Percentiles rank a stretch among this genome's conserved stretches.
These are phyloP conservation scores for Lycaon pictus DNA, from an alignment of 2,113 vertebrate genomes.

Conservation along the genomic window DNA sequence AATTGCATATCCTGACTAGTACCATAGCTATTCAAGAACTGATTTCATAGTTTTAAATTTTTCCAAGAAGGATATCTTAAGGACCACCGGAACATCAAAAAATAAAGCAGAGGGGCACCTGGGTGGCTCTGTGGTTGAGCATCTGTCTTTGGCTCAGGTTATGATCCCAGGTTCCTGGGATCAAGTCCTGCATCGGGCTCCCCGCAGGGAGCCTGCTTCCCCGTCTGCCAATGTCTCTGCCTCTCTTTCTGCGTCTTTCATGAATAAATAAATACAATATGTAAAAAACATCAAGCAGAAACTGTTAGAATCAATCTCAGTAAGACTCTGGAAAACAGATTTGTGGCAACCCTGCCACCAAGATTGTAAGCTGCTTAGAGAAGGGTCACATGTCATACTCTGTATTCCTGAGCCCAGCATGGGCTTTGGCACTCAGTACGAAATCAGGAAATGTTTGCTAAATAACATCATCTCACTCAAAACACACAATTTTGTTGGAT, in stretches of 20 bases:
- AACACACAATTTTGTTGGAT: background rate
- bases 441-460: background rate
- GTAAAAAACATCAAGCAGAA: background rate
- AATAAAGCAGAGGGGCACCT: too few relatives aligned
- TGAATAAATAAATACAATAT: too few relatives aligned
- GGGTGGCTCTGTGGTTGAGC: too few relatives aligned
- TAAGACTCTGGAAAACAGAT: background rate
- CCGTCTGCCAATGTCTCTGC: too few relatives aligned
- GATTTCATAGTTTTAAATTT: background rate
- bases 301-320: background rate
- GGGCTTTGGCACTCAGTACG: background rate
- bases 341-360: background rate
- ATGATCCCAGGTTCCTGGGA: too few relatives aligned
- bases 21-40: background rate
- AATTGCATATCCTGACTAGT: background rate
- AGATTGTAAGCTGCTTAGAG: background rate
- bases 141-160: too few relatives aligned
- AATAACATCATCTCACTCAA: background rate
- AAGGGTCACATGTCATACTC: background rate
- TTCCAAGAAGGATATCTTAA: background rate
- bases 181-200: too few relatives aligned
- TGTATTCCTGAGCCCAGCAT: background rate
- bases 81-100: background rate
- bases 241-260: too few relatives aligned
- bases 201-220: too few relatives aligned